These are phyloP conservation scores for Andrena camellia DNA, from an alignment of 2,888 invertebrate species.

Conservation along the genomic window DNA sequence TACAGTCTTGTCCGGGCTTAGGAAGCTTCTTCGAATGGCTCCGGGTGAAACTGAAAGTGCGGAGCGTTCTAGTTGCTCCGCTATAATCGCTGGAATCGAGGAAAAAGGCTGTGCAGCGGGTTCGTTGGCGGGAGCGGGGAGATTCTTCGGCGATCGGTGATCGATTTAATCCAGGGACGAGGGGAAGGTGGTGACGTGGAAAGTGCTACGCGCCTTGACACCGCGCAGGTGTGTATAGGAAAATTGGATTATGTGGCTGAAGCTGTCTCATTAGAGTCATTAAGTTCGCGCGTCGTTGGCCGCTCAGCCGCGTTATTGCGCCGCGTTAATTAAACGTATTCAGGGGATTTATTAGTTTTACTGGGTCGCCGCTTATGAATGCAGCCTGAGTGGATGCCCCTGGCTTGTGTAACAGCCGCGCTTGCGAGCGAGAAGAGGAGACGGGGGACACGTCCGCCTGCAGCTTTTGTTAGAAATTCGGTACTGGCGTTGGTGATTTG, in stretches of 20 bases:
- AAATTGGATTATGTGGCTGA: slow-evolving; percentile 38
- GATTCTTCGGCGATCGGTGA: neutral
- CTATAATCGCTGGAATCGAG: slow-evolving; percentile 1
- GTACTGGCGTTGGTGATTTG: too few relatives aligned
- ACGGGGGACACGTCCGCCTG: neutral
- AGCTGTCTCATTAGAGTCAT: slow-evolving; percentile 44
- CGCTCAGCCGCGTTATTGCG: slow-evolving; percentile 48
- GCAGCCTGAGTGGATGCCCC: neutral
- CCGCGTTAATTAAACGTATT: slow-evolving; percentile 57
- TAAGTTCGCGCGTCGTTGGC: slow-evolving; percentile 45
- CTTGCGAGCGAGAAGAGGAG: neutral
- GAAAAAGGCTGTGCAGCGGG: neutral
- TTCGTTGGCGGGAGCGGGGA: neutral
- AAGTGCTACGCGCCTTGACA: slow-evolving; percentile 18
- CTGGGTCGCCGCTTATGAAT: slow-evolving; percentile 18
- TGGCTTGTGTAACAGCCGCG: neutral
- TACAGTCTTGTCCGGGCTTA: neutral
- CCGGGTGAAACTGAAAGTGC: slow-evolving; percentile 15
- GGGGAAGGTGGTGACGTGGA: neutral
- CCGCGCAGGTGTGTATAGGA: neutral
- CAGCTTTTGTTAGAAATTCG: too few relatives aligned
- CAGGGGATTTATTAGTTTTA: slow-evolving; percentile 41
- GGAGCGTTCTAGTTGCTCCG: neutral
- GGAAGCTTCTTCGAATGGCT: neutral
- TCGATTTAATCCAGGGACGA: neutral